These are phyloP conservation scores for Oreochromis aureus DNA, from an alignment of 2,113 vertebrate genomes.

Conservation along the genomic window DNA sequence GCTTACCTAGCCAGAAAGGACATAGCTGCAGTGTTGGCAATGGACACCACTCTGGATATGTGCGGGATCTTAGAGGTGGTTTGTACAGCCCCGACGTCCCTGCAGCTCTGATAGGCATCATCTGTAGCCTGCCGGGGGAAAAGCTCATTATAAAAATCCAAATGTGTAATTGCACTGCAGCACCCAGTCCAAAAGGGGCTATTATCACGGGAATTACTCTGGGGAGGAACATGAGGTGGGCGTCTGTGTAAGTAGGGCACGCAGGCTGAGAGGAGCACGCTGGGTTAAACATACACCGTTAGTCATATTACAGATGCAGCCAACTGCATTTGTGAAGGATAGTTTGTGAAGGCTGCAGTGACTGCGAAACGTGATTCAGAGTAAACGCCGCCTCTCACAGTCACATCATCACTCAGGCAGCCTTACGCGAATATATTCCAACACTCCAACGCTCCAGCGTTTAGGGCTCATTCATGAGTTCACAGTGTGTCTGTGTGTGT, in stretches of 20 bases:
- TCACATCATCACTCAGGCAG: not conserved
- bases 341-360: not conserved
- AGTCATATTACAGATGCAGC: not conserved
- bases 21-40: conserved; percentile 65
- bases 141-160: conserved; percentile 33
- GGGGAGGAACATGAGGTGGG: not conserved
- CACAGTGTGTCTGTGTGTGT: not conserved
- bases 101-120: not conserved
- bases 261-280: not conserved
- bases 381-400: not conserved
- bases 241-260: conserved; percentile 30
- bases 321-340: not conserved
- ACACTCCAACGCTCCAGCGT: not conserved
- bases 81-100: conserved; percentile 22
- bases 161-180: conserved; percentile 36
- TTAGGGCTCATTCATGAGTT: not conserved
- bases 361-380: conserved; percentile 18
- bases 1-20: conserved; percentile 61
- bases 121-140: conserved; percentile 35
- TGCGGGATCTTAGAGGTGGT: conserved; percentile 58
- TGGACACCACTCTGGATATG: conserved; percentile 58
- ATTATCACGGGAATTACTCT: conserved; percentile 25
- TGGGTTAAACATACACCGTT: conserved; percentile 15
- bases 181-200: conserved; percentile 24
- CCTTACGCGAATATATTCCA: not conserved